Percentiles rank a stretch among this genome's conserved stretches.
Conservation (phyloP, 2,113 vertebrate genomes). For the Terrapene triunguis region DNA sequence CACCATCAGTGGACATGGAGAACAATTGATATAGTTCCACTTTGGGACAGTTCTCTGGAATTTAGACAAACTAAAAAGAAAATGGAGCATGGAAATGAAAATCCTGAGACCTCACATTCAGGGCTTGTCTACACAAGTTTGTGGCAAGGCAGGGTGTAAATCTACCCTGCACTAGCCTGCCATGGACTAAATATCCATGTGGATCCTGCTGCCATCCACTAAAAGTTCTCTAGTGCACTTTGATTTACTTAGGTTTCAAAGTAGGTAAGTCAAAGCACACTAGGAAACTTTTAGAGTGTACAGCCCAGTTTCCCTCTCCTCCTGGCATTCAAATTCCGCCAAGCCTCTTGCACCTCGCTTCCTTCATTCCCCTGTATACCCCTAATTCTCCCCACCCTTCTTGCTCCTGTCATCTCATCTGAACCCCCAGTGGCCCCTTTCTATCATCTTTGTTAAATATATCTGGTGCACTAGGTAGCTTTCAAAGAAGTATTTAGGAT, state of each 20-base stretch:
- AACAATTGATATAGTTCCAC: constrained; percentile 13
- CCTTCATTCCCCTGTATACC: neutral
- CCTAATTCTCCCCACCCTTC: neutral
- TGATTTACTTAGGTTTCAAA: neutral
- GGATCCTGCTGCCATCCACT: neutral
- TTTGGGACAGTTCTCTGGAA: constrained; percentile 64
- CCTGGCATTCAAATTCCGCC: neutral
- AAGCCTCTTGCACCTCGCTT: neutral
- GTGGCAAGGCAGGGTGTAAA: neutral
- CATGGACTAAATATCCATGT: neutral
- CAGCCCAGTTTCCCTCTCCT: neutral
- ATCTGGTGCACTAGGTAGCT: neutral
- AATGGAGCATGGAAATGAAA: constrained; percentile 32
- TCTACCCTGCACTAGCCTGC: neutral
- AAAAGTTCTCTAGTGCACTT: neutral
- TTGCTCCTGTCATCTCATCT: neutral
- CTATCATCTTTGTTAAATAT: accelerated
- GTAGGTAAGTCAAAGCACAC: neutral
- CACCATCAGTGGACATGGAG: neutral
- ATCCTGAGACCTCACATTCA: neutral
- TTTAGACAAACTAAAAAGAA: constrained; percentile 54
- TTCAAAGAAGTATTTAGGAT: neutral
- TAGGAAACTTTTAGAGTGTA: neutral
- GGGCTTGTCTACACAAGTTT: neutral
- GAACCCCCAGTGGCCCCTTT: neutral